These are phyloP conservation scores for Drosophila busckii DNA, from an alignment of 1,140 invertebrate genomes.

Conservation along the genomic window DNA sequence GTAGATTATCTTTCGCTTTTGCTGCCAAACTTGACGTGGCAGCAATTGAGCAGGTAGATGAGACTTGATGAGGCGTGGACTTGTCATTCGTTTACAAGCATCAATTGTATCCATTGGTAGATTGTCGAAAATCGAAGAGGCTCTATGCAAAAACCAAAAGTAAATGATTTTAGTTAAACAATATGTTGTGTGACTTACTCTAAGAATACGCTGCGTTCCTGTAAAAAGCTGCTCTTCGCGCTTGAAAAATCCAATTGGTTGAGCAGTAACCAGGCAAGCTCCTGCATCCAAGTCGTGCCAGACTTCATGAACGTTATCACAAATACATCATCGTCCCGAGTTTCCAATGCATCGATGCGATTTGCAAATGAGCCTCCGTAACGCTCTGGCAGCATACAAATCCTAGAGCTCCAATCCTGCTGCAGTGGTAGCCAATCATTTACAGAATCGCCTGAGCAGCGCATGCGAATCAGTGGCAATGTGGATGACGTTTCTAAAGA, in stretches of 20 bases:
- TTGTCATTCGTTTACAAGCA: neutral
- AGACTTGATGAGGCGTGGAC: conserved; percentile 21
- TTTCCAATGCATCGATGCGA: conserved; percentile 28
- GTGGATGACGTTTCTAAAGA: neutral
- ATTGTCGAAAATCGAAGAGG: neutral
- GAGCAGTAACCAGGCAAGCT: conserved; percentile 82
- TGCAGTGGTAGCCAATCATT: neutral
- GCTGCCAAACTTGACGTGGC: conserved; percentile 13
- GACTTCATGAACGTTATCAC: conserved; percentile 79
- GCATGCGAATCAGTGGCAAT: neutral
- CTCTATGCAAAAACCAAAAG: neutral
- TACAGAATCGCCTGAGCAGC: neutral
- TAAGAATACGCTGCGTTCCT: conserved; percentile 80
- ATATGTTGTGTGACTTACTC: conserved; percentile 57
- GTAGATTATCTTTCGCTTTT: conserved; percentile 20
- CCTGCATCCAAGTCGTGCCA: conserved; percentile 84
- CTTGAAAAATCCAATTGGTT: conserved; percentile 80
- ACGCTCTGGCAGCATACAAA: conserved; percentile 4
- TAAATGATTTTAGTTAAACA: neutral
- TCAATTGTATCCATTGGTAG: neutral
- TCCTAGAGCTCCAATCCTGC: conserved; percentile 15
- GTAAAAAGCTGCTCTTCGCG: conserved; percentile 81
- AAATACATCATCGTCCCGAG: conserved; percentile 80
- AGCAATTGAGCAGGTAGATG: conserved; percentile 29
- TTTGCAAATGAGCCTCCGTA: neutral